Evolutionary conservation across 2,888 invertebrate species (phyloP).

Genomic region (Temnothorax rugatulus): DNA sequence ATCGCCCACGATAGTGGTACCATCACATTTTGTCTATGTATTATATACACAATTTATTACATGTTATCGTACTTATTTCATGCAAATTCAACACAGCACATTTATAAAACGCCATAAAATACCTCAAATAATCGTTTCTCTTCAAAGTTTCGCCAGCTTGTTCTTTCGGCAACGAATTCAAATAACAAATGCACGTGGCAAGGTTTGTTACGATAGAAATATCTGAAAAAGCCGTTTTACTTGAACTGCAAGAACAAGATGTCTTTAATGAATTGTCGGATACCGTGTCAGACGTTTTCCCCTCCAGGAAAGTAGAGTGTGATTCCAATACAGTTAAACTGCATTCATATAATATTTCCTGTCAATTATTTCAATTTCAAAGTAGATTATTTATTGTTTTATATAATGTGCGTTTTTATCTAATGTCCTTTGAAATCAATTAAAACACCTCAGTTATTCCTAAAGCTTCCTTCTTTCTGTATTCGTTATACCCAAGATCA

Average conservation of each 20-base stretch:
- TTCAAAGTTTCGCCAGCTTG: neutral
- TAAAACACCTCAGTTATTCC: constrained; percentile 18
- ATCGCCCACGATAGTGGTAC: constrained; percentile 79
- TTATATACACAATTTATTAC: constrained; percentile 11
- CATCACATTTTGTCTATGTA: constrained; percentile 74
- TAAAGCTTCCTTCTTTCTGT: constrained; percentile 31
- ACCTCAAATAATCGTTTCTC: constrained; percentile 73
- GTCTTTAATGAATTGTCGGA: neutral
- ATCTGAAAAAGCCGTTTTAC: neutral
- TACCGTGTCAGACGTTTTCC: neutral
- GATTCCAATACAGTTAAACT: constrained; percentile 48
- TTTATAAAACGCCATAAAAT: constrained; percentile 38
- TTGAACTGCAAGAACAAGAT: neutral
- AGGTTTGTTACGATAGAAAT: neutral
- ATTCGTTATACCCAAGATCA: constrained; percentile 69
- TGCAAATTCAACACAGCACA: neutral
- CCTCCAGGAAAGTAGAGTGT: neutral
- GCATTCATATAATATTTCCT: constrained; percentile 64
- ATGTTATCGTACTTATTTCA: constrained; percentile 12
- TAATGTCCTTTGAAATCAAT: constrained; percentile 16
- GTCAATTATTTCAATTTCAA: constrained; percentile 6
- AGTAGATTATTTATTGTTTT: neutral
- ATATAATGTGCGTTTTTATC: neutral
- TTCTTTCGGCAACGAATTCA: constrained; percentile 51
- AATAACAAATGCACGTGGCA: constrained; percentile 56